Evolutionary conservation across 2,888 invertebrate genomes (phyloP), one percentile per base, ranked within the genome.

Genomic region (Baccha elongata): DNA sequence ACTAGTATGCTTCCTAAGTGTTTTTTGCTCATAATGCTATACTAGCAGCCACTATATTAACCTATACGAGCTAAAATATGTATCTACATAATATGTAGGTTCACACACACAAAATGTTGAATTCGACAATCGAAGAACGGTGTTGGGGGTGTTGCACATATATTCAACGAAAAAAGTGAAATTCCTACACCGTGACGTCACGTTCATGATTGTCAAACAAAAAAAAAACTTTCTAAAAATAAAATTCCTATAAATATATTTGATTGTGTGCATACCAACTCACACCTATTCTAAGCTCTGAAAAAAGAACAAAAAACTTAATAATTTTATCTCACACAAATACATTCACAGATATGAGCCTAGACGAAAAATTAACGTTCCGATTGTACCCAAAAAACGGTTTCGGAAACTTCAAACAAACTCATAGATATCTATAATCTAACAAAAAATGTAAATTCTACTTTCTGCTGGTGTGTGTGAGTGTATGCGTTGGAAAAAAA

Each of bases 331-430:
- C 29, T 13, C 23, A 29, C 44, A 60, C 60, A 10, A 11, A 62
- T 44, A 46, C 42, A 62, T n/a, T 44, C 29, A 44, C 13, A 15
- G 15, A 46, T 44, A 52, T 21, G 40, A 13, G 37, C 32, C 62
- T 46, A 76, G 69, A 71, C 71, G 17, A 64, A 52, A 17, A 52
- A 17, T 26, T 19, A 46, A 29, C 29, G 21, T 40, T 76, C 53
- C 48, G 21, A 35, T 44, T 62, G n/a, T 37, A 53, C 17, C 19
- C 11, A 17, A 10, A 35, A 62, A 52, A 48, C 85, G 64, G 76
- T 87, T 86, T 85, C 85, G 87, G 87, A 87, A 88, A 88, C 87
- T 88, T 88, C 88, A 86, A 87, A 87, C 87, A 65, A 87, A 88
- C 87, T 87, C 32, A 52, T 17, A 52, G n/a, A n/a, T n/a, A n/a